Percentiles rank a stretch among this genome's conserved stretches.
Conservation (phyloP, 2,797 vertebrate species). For the Tinamus major region DNA sequence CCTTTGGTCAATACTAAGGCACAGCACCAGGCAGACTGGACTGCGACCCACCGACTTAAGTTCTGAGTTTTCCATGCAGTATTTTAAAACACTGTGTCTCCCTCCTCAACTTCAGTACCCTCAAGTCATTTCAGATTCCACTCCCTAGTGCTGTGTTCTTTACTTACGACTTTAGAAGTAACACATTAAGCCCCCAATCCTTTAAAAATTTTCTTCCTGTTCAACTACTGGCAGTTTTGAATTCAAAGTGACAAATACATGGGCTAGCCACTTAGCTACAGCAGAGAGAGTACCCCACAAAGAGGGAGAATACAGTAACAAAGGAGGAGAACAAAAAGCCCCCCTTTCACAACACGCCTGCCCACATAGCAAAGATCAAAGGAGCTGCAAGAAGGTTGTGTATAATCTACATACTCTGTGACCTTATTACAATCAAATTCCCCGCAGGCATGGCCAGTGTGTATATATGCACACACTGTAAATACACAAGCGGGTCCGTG, state of each 20-base stretch:
- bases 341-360: conserved; percentile 53
- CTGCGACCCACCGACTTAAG: not conserved
- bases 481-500: conserved; percentile 40
- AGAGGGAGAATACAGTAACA: conserved; percentile 36
- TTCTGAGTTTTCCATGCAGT: not conserved
- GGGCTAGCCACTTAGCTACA: conserved; percentile 15
- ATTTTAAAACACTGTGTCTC: not conserved
- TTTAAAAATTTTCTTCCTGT: conserved; percentile 25
- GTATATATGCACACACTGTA: conserved; percentile 60
- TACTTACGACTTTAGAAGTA: not conserved
- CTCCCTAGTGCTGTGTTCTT: not conserved
- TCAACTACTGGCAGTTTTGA: conserved; percentile 19
- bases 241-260: conserved; percentile 21
- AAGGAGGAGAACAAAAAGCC: conserved; percentile 55
- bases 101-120: not conserved
- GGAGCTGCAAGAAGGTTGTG: conserved; percentile 41
- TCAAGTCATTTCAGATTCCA: not conserved
- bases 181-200: not conserved
- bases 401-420: conserved; percentile 65
- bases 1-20: not conserved
- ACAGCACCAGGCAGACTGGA: not conserved
- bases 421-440: conserved; percentile 55
- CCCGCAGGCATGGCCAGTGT: conserved; percentile 18
- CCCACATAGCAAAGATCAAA: conserved; percentile 67
- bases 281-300: conserved; percentile 16